Conservation (phyloP, 2,888 invertebrate species). For the Acanthopleura granulata region DNA sequence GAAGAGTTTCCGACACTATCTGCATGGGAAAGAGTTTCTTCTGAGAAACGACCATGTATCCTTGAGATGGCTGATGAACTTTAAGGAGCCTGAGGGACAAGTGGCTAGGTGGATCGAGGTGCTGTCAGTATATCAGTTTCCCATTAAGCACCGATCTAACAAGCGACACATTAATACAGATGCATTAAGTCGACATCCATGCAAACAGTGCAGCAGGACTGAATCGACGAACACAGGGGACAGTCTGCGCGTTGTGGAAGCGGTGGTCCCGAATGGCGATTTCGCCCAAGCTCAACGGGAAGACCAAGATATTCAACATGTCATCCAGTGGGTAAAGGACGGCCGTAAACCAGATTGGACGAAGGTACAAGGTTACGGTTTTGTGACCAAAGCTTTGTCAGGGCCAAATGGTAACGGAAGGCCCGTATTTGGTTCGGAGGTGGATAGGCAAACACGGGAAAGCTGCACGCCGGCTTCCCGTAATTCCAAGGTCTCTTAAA, state of each 20-base stretch:
- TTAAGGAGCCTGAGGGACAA: constrained; percentile 26
- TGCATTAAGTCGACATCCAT: background rate
- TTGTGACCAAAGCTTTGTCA: constrained; percentile 4
- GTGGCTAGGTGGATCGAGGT: constrained; percentile 3
- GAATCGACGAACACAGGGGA: background rate
- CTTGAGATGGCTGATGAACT: constrained; percentile 22
- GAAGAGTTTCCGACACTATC: too few species aligned
- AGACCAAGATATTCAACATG: background rate
- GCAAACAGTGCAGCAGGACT: background rate
- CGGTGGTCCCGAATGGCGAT: background rate
- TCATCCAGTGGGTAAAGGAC: background rate
- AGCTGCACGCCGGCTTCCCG: background rate
- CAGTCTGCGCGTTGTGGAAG: too few species aligned
- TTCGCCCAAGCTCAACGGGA: background rate
- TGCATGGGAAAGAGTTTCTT: too few species aligned
- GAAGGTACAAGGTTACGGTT: background rate
- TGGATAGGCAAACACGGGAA: background rate
- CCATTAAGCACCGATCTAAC: background rate
- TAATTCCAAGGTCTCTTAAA: background rate
- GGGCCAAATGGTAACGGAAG: background rate
- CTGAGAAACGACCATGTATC: constrained; percentile 30
- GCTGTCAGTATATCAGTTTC: constrained; percentile 1
- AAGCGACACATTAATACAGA: constrained; percentile 9
- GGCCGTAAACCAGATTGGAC: background rate
- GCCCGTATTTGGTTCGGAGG: background rate